These are phyloP conservation scores for Galeopsomyia nigrocyanea DNA, from an alignment of 2,888 invertebrate species.

Conservation along the genomic window DNA sequence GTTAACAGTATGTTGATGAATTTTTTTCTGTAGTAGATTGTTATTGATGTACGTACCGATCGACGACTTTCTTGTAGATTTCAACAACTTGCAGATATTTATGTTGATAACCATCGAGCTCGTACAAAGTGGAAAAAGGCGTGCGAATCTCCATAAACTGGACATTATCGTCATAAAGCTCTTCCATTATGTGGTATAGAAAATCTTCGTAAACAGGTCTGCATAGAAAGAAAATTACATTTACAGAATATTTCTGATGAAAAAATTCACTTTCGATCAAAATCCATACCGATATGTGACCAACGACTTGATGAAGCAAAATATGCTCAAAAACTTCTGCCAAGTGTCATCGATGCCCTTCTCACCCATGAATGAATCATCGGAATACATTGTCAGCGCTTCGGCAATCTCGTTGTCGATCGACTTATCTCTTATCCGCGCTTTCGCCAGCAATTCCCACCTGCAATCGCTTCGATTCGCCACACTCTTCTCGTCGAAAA, in stretches of 20 bases:
- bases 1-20: not conserved
- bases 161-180: conserved; percentile 77
- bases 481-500: conserved; percentile 26
- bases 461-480: conserved; percentile 49
- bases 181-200: conserved; percentile 75
- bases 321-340: conserved; percentile 47
- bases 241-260: not conserved
- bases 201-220: conserved; percentile 78
- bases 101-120: conserved; percentile 75
- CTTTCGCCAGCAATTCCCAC: conserved; percentile 56
- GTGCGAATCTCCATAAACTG: conserved; percentile 80
- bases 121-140: conserved; percentile 75
- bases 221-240: conserved; percentile 7
- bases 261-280: not conserved
- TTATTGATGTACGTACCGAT: conserved; percentile 55
- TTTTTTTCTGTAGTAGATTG: too few relatives aligned
- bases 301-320: conserved; percentile 43
- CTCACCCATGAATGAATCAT: conserved; percentile 63
- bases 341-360: conserved; percentile 41
- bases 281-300: conserved; percentile 58
- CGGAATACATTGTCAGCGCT: conserved; percentile 73
- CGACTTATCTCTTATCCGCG: conserved; percentile 49
- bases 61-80: conserved; percentile 73
- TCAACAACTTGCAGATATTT: conserved; percentile 72
- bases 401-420: conserved; percentile 72